Percentiles rank a stretch among this genome's conserved stretches.
These are phyloP conservation scores for Dromiciops gliroides DNA, from an alignment of 2,113 vertebrate species.

Conservation along the genomic window DNA sequence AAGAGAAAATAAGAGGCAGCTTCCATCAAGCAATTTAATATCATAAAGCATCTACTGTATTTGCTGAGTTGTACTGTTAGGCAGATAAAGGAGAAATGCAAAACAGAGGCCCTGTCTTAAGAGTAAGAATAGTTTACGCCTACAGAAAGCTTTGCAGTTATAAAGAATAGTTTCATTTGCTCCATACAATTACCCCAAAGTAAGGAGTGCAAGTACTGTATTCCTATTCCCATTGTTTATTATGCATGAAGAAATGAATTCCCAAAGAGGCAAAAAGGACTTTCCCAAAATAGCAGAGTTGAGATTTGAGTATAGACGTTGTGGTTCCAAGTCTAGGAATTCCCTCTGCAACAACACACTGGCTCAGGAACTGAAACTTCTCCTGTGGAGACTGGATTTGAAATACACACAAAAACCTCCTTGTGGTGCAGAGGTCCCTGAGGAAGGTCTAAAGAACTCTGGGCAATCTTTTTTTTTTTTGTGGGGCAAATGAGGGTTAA, in stretches of 20 bases:
- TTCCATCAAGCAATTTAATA: not conserved
- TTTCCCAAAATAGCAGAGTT: not conserved
- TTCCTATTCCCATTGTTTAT: not conserved
- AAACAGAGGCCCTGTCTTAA: not conserved
- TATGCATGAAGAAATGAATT: not conserved
- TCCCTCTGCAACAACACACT: not conserved
- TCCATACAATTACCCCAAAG: not conserved
- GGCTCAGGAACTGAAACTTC: not conserved
- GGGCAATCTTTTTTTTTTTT: too few species aligned
- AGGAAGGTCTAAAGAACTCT: not conserved
- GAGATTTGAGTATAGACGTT: not conserved
- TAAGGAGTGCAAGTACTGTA: not conserved
- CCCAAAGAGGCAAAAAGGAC: not conserved
- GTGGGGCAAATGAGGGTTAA: too few species aligned
- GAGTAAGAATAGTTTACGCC: not conserved
- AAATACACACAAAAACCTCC: not conserved
- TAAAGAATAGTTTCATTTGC: not conserved
- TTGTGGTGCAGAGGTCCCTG: not conserved
- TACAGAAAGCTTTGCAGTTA: not conserved
- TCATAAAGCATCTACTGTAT: not conserved
- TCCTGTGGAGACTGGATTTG: not conserved
- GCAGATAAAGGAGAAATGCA: not conserved
- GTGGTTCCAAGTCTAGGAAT: not conserved
- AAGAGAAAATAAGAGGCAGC: not conserved
- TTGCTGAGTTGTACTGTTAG: not conserved